Evolutionary conservation across 2,113 vertebrate genomes (phyloP).

Genomic region (Poicephalus meyeri): DNA sequence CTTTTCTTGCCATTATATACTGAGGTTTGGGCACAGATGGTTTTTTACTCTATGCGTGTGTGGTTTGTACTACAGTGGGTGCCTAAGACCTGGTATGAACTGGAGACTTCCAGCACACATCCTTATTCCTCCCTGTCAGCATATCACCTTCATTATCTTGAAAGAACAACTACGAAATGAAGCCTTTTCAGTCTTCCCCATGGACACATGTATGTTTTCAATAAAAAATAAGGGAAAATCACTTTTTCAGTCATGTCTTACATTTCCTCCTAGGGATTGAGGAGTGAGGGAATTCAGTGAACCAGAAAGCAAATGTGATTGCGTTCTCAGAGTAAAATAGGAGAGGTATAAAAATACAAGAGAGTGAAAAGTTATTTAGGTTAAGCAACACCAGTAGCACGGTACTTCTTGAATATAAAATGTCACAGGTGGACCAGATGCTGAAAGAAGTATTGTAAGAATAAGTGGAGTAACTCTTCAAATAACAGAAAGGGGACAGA

Average conservation of each 20-base stretch:
- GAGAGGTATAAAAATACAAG: conserved; percentile 3
- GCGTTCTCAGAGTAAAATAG: neutral
- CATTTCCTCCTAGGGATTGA: neutral
- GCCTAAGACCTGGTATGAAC: neutral
- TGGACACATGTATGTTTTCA: neutral
- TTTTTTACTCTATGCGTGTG: neutral
- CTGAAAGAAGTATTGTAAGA: neutral
- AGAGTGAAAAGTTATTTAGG: conserved; percentile 7
- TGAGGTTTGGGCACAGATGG: neutral
- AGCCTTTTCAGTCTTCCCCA: neutral
- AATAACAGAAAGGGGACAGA: neutral
- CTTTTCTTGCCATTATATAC: neutral
- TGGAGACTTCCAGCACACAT: neutral
- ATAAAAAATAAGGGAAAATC: neutral
- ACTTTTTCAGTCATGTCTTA: neutral
- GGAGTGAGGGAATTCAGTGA: conserved; percentile 31
- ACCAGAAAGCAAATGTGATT: conserved; percentile 32
- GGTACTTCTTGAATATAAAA: neutral
- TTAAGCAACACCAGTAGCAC: conserved; percentile 6
- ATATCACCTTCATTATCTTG: neutral
- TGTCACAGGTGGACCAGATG: neutral
- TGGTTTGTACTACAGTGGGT: neutral
- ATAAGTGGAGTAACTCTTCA: neutral
- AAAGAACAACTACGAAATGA: neutral
- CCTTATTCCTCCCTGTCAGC: neutral